Conservation (phyloP, 2,113 vertebrate species). For the Antennarius striatus region DNA sequence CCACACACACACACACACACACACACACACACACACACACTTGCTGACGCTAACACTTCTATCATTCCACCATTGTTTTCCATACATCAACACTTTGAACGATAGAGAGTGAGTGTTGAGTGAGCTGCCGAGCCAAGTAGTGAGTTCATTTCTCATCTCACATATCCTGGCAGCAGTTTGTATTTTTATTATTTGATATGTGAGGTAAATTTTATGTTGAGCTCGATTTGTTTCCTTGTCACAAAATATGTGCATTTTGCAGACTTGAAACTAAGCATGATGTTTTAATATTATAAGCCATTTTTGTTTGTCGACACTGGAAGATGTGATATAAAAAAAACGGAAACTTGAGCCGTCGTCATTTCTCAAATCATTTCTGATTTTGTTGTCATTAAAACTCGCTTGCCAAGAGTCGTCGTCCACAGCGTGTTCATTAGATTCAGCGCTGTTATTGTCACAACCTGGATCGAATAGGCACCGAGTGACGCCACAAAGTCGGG, state of each 20-base stretch:
- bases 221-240: conserved; percentile 40
- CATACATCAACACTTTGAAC: conserved; percentile 60
- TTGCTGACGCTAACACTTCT: conserved; percentile 65
- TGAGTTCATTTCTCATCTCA: conserved; percentile 53
- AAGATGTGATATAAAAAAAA: conserved; percentile 21
- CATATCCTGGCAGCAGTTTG: conserved; percentile 30
- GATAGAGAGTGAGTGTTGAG: conserved; percentile 35
- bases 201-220: conserved; percentile 40
- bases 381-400: conserved; percentile 38
- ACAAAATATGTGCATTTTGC: conserved; percentile 38
- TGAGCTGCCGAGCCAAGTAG: conserved; percentile 21
- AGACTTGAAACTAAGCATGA: conserved; percentile 30
- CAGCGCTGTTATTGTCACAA: conserved; percentile 35
- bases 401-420: conserved; percentile 34
- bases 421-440: conserved; percentile 18
- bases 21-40: conserved; percentile 46
- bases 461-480: conserved; percentile 38
- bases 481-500: conserved; percentile 14
- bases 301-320: conserved; percentile 48
- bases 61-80: conserved; percentile 69
- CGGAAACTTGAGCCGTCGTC: conserved; percentile 17
- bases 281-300: conserved; percentile 15
- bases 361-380: conserved; percentile 35
- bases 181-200: conserved; percentile 37
- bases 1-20: conserved; percentile 17